phyloP scores from a whole-genome alignment of 2,888 invertebrate species.

The Spicauda simplicius region DNA sequence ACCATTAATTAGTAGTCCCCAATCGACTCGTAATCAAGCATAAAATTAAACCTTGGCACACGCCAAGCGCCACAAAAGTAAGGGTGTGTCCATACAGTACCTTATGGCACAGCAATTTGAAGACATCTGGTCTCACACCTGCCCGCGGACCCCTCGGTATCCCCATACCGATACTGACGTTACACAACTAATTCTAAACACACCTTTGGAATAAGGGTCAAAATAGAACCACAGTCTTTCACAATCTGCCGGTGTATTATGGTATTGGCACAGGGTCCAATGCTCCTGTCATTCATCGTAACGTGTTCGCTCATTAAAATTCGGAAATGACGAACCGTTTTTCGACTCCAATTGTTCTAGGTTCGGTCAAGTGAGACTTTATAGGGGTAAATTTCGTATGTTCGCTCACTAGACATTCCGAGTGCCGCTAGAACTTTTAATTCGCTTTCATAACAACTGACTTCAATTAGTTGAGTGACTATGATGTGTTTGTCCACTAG shows the following conservation, averaged over 20 bases:
- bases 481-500: slow-evolving; percentile 64
- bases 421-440: slow-evolving; percentile 58
- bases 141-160: slow-evolving; percentile 65
- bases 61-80: slow-evolving; percentile 73
- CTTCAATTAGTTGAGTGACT: slow-evolving; percentile 69
- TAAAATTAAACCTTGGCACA: slow-evolving; percentile 85
- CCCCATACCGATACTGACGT: slow-evolving; percentile 63
- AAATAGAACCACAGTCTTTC: slow-evolving; percentile 40
- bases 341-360: slow-evolving; percentile 69
- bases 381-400: slow-evolving; percentile 55
- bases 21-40: slow-evolving; percentile 79
- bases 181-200: slow-evolving; percentile 34
- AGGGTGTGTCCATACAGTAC: slow-evolving; percentile 80
- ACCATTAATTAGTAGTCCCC: slow-evolving; percentile 77
- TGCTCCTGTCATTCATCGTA: slow-evolving; percentile 73
- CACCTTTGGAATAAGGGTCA: slow-evolving; percentile 49
- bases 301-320: slow-evolving; percentile 72
- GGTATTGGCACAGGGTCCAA: slow-evolving; percentile 75
- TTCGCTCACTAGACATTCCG: slow-evolving; percentile 62
- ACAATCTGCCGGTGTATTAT: slow-evolving; percentile 58
- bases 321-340: slow-evolving; percentile 81
- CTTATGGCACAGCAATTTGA: slow-evolving; percentile 82
- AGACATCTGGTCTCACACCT: slow-evolving; percentile 84
- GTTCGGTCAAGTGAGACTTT: slow-evolving; percentile 69
- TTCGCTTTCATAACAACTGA: slow-evolving; percentile 55